Base-by-base conservation (phyloP, 1,140 invertebrate species). In the Sinonovacula constricta region DNA sequence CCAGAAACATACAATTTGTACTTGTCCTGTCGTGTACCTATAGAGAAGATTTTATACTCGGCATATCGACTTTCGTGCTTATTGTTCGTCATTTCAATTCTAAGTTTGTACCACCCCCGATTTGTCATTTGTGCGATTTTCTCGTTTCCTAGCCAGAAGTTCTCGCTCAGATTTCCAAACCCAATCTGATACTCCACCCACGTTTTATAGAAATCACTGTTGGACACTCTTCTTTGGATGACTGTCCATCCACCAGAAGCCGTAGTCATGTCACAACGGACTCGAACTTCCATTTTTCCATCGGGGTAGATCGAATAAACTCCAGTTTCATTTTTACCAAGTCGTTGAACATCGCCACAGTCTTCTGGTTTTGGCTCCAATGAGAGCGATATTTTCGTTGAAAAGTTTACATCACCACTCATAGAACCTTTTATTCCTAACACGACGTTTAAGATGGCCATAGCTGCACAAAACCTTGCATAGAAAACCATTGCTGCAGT, bases 321-420 rank as follows among this genome's bases (percentile, higher is more conserved):
- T 22, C 53, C 67, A 7, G 67, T 69, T 33, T 7, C 30, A 12
- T 7, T 3, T 30, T 69, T 1, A 2, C 51, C 67, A 12, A 22
- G 10, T 2, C 24, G 15, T 22, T 56, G n/a, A 54, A 69, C 33
- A 34, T 69, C 67, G 14, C 28, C 18, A 36, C 67, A 69, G 67
- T 69, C 67, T n/a, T 24, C 7, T 12, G 67, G 67, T 69, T 36
- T 69, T n/a, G n/a, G n/a, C n/a, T n/a, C n/a, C n/a, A n/a, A n/a
- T n/a, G n/a, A n/a, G n/a, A n/a, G n/a, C n/a, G n/a, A n/a, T n/a
- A n/a, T n/a, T n/a, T n/a, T n/a, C n/a, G n/a, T n/a, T n/a, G n/a
- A n/a, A n/a, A n/a, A n/a, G n/a, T n/a, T n/a, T n/a, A n/a, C n/a
- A n/a, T n/a, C n/a, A n/a, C n/a, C n/a, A n/a, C n/a, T n/a, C n/a